Base-by-base conservation (phyloP, 2,113 vertebrate genomes). In the Campylorhamphus procurvoides region DNA sequence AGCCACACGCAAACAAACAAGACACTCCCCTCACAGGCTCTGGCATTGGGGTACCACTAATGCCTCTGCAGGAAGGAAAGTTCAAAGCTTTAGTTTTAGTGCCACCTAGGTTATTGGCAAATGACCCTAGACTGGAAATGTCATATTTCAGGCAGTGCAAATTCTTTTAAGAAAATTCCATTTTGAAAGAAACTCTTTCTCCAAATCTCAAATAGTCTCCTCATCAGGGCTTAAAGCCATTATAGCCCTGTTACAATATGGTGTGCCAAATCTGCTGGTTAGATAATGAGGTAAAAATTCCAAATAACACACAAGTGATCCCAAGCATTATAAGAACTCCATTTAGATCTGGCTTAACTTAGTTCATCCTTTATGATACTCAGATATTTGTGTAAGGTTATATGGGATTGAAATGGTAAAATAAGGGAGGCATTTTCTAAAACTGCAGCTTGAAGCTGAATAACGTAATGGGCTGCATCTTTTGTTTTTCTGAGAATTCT, bases 361-460 rank as follows among this genome's bases (percentile, higher is more conserved):
- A 77, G 8, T 24, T 63, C 18, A 84, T 46, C 19, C 37, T 87
- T 88, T 47, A 40, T 46, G 33, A 76, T 33, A 63, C 19, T 53
- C 81, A n/a, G 33, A 6, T 62, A 40, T 40, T 7, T 28, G 58
- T 27, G 24, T 40, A 42, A 84, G 52, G 20, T 47, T 56, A n/a
- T 3, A 59, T 4, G 12, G 0, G 0, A 53, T 1, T 74, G 39
- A 62, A 94, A 90, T 12, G 82, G 23, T 72, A 75, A 86, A 93
- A 63, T 55, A 90, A 80, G 24, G 58, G 49, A 73, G 28, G 5
- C 35, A 79, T 55, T 78, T 67, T 82, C 40, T 35, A 66, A 79
- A 94, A 86, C 18, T 72, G 71, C 53, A 87, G 14, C 46, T 81
- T 89, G 66, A 71, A 93, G 50, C 14, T 59, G 46, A 64, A 62